Base-by-base conservation (phyloP, 2,888 invertebrate species). In the Vannuccia rotundouncinata region DNA sequence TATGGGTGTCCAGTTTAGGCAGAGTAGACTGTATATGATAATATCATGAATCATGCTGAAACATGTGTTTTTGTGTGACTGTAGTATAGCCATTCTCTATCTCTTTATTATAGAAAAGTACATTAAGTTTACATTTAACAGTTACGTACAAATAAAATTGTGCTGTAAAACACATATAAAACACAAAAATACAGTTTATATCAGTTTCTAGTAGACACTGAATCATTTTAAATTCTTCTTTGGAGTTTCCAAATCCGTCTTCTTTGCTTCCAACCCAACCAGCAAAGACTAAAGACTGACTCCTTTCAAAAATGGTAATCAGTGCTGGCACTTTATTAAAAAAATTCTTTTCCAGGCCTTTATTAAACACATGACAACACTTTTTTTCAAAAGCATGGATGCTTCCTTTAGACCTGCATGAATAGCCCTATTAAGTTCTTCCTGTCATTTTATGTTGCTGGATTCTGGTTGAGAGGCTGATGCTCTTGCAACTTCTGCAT, bases 221-320 rank as follows among this genome's bases (percentile, higher is more conserved):
- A 66, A 66, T 66, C 10, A 66, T 66, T 66, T 66, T 27, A 22
- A 66, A 22, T 66, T 66, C 66, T 66, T 66, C 66, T 66, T 66
- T 66, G 66, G 66, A 66, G 22, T 66, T 66, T 66, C 66, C 66
- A 66, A 66, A 13, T 66, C 22, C 13, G 10, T 66, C n/a, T 85
- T 84, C 75, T 87, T 66, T 66, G 66, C 66, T 66, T 66, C 66
- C 66, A 17, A 66, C 66, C 25, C 66, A 66, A 27, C 66, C 66
- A 22, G 5, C 66, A 66, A 66, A 66, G 66, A n/a, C n/a, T n/a
- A n/a, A n/a, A n/a, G n/a, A 66, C n/a, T n/a, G n/a, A n/a, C n/a
- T n/a, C n/a, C n/a, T n/a, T n/a, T n/a, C n/a, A n/a, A n/a, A n/a
- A n/a, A 66, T 66, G 66, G 66, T 27, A 66, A 22, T 66, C 25